phyloP scores from a whole-genome alignment of 2,888 invertebrate species.

The Phortica okadai region DNA sequence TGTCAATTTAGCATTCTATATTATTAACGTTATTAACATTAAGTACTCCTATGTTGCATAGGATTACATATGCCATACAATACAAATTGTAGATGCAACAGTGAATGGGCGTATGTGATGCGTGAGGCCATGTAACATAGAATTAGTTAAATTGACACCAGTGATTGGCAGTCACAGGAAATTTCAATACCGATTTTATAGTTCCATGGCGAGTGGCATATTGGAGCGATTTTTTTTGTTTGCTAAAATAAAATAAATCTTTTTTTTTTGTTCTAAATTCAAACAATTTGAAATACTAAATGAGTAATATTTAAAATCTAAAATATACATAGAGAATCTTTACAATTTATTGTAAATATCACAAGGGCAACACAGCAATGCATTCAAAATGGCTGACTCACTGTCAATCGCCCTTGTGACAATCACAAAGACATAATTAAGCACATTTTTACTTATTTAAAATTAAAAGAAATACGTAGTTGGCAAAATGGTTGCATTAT shows the following conservation, averaged over 20 bases:
- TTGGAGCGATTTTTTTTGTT: constrained; percentile 36
- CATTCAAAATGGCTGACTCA: no score
- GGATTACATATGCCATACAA: no score
- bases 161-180: not conserved
- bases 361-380: no score
- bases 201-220: constrained; percentile 34
- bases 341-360: no score
- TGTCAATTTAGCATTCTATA: no score
- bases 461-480: constrained; percentile 72
- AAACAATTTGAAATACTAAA: constrained; percentile 63
- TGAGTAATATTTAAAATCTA: constrained; percentile 34
- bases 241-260: not conserved
- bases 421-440: not conserved
- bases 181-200: not conserved
- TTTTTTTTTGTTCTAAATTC: not conserved
- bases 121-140: not conserved
- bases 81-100: not conserved
- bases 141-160: not conserved
- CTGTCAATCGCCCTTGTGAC: no score
- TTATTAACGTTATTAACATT: no score
- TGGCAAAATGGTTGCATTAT: constrained; percentile 72
- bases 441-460: not conserved
- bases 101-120: not conserved
- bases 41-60: no score
- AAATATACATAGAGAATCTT: constrained; percentile 35